Evolutionary conservation across 2,113 vertebrate genomes (phyloP).

Genomic region (Heterotis niloticus): DNA sequence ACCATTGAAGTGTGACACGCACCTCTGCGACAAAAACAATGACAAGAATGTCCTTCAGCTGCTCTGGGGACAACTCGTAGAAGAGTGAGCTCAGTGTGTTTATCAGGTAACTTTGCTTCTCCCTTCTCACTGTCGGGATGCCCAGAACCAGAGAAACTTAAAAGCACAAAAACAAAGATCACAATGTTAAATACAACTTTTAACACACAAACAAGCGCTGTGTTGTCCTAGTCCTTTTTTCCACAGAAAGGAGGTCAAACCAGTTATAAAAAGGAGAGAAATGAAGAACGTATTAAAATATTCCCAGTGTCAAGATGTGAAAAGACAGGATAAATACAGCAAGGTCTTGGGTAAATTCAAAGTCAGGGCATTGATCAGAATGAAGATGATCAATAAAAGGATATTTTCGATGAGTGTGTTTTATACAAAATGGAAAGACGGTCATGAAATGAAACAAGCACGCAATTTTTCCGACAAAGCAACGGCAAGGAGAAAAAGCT

Average conservation of each 20-base stretch:
- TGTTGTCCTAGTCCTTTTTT: too few relatives aligned
- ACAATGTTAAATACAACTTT: background rate
- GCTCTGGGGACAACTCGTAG: slow-evolving; percentile 56
- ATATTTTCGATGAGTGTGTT: too few relatives aligned
- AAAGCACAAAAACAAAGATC: slow-evolving; percentile 24
- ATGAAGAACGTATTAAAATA: too few relatives aligned
- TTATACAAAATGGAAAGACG: background rate
- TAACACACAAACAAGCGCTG: background rate
- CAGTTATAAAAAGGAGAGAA: too few relatives aligned
- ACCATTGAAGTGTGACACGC: slow-evolving; percentile 17
- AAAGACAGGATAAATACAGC: too few relatives aligned
- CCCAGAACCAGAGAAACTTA: slow-evolving; percentile 81
- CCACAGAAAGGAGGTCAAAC: too few relatives aligned
- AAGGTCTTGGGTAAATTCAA: too few relatives aligned
- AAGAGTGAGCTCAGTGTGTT: slow-evolving; percentile 73
- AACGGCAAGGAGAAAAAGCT: background rate
- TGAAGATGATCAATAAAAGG: background rate
- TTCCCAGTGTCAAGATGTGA: background rate
- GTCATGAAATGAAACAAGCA: too few relatives aligned
- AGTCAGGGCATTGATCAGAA: too few relatives aligned
- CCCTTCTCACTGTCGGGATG: slow-evolving; percentile 74
- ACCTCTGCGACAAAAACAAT: slow-evolving; percentile 85
- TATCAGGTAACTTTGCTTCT: slow-evolving; percentile 74
- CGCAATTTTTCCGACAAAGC: too few relatives aligned
- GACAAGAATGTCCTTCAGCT: slow-evolving; percentile 69